Base-by-base conservation (phyloP, 2,888 invertebrate genomes). In the Cristatella mucedo region DNA sequence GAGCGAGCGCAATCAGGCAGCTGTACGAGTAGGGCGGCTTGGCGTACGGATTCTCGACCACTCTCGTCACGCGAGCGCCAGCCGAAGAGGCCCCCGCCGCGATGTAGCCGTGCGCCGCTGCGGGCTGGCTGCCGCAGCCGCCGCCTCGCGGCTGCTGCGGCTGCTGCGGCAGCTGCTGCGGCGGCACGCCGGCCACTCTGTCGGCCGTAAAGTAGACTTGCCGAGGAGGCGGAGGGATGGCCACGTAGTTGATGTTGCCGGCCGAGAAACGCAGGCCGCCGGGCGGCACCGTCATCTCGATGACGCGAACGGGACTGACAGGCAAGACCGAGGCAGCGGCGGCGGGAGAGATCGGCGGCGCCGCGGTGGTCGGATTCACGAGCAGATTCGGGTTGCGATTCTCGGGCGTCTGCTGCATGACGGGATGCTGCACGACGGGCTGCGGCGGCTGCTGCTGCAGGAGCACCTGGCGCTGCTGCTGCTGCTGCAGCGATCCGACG, bases 1-100 rank as follows among this genome's bases (percentile, higher is more conserved):
- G 70, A 3, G 95, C 91, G 82, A 95, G 82, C 1, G 93, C 93
- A 61, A 95, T 95, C 48, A 95, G 74, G 69, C 93, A 95, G 43
- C 89, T 89, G 66, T 95, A 95, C 11, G 93, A 93, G 68, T 91
- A 95, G 2, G 86, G 84, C 4, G 95, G 95, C 67, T 95, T 95
- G 0, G 91, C 91, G 57, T 79, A 91, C 9, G 51, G 51, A 43
- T 56, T 57, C 26, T 56, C 54, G 44, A 38, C 19, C 21, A 16
- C 26, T 38, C 9, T 13, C 7, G 32, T n/a, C n/a, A n/a, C n/a
- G n/a, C n/a, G n/a, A n/a, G n/a, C n/a, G n/a, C n/a, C n/a, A n/a
- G n/a, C n/a, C n/a, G n/a, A n/a, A n/a, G n/a, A n/a, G n/a, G n/a
- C n/a, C n/a, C n/a, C n/a, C n/a, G n/a, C n/a, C n/a, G n/a, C n/a